Conservation (phyloP, 1,140 invertebrate genomes). For the Platorchestia sp. region DNA sequence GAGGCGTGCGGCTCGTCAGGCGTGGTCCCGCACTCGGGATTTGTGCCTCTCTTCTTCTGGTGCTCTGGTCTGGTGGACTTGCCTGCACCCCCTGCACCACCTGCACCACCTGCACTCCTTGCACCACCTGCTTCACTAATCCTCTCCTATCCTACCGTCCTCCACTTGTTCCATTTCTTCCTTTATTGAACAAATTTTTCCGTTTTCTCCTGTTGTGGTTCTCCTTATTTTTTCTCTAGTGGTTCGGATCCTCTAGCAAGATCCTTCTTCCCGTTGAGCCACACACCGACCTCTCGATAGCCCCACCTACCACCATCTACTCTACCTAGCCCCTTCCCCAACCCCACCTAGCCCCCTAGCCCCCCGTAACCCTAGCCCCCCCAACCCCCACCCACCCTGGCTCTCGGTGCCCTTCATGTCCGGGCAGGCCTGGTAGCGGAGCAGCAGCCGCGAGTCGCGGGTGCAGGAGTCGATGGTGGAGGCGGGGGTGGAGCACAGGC, state of each 20-base stretch:
- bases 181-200: no score
- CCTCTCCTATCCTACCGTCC: neutral
- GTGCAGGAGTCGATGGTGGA: slow-evolving; percentile 87
- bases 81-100: no score
- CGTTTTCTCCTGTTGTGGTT: no score
- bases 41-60: no score
- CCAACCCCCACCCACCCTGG: slow-evolving; percentile 52
- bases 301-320: neutral
- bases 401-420: slow-evolving; percentile 76
- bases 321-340: neutral
- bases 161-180: no score
- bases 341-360: neutral
- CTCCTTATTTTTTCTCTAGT: no score
- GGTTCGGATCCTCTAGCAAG: no score
- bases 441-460: slow-evolving; percentile 82
- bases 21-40: no score
- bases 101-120: neutral
- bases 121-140: neutral
- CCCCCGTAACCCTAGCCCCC: neutral
- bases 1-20: no score
- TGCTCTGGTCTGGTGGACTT: no score
- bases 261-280: no score
- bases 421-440: slow-evolving; percentile 92
- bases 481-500: slow-evolving; percentile 78
- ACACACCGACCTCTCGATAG: no score